These are phyloP conservation scores for Chondrilla cf. caribensis DNA, from an alignment of 37 sponge, comb jelly and placozoan genomes.

Conservation along the genomic window DNA sequence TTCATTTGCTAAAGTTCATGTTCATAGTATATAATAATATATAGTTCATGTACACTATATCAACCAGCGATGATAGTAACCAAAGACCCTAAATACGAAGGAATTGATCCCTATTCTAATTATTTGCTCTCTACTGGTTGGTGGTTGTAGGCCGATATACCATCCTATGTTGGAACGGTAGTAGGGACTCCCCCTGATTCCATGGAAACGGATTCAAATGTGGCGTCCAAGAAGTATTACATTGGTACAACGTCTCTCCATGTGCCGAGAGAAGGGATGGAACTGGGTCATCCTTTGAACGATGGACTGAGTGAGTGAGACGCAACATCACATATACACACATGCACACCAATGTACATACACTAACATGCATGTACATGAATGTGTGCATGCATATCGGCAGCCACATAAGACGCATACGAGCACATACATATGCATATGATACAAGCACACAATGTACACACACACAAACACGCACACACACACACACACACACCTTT, in stretches of 20 bases:
- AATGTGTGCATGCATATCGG: too few species aligned
- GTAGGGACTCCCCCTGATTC: conserved; percentile 2
- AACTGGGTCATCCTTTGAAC: conserved; percentile 50
- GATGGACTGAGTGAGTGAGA: conserved; percentile 60
- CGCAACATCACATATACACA: neutral
- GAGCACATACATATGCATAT: too few species aligned
- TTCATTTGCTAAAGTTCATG: too few species aligned
- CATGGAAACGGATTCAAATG: conserved; percentile 24
- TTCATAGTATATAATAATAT: too few species aligned
- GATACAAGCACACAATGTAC: too few species aligned
- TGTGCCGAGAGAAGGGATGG: conserved; percentile 61
- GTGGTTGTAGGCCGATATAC: conserved; percentile 74
- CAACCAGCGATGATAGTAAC: too few species aligned
- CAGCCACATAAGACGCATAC: too few species aligned
- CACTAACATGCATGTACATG: too few species aligned
- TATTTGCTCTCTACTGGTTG: too few species aligned
- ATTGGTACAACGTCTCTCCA: conserved; percentile 64
- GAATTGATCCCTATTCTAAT: too few species aligned
- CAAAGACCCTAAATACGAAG: too few species aligned
- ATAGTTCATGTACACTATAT: too few species aligned
- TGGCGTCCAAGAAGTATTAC: conserved; percentile 67
- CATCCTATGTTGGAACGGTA: conserved; percentile 59
- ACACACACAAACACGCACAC: neutral
- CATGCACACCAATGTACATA: neutral
- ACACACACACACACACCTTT: neutral